Conservation (phyloP, 2,888 invertebrate genomes). For the Hymenopus coronatus region DNA sequence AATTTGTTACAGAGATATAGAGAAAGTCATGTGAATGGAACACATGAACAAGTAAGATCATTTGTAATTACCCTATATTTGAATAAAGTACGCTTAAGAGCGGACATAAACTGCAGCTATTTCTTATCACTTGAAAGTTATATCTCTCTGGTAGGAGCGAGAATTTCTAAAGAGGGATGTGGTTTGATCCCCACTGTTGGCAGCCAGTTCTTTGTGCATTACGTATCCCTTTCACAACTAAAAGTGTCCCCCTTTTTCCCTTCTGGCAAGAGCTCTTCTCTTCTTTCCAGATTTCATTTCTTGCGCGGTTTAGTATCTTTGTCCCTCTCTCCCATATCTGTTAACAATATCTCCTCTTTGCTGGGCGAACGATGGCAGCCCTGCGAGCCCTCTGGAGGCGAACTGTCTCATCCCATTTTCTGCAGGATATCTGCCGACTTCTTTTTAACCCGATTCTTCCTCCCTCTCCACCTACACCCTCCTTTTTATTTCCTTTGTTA, state of each 20-base stretch:
- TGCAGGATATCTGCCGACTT: background rate
- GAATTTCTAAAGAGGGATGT: background rate
- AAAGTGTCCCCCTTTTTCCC: background rate
- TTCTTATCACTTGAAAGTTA: background rate
- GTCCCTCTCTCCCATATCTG: background rate
- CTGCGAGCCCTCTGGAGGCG: background rate
- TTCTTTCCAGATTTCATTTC: background rate
- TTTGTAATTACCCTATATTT: too few relatives aligned
- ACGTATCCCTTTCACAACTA: background rate
- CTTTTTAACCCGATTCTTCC: background rate
- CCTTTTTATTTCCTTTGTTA: background rate
- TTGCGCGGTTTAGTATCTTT: background rate
- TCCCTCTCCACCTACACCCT: background rate
- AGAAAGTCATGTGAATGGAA: too few relatives aligned
- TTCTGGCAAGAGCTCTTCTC: background rate
- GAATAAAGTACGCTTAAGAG: too few relatives aligned
- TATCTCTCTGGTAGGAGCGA: background rate
- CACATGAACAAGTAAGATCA: too few relatives aligned
- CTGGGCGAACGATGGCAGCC: background rate
- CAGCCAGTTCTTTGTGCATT: background rate
- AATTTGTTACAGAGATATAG: too few relatives aligned
- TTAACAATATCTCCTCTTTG: background rate
- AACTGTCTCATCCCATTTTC: background rate
- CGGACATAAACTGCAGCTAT: too few relatives aligned
- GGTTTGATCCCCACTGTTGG: background rate